Conservation (phyloP, 2,797 vertebrate species). For the Geotrypetes seraphini region DNA sequence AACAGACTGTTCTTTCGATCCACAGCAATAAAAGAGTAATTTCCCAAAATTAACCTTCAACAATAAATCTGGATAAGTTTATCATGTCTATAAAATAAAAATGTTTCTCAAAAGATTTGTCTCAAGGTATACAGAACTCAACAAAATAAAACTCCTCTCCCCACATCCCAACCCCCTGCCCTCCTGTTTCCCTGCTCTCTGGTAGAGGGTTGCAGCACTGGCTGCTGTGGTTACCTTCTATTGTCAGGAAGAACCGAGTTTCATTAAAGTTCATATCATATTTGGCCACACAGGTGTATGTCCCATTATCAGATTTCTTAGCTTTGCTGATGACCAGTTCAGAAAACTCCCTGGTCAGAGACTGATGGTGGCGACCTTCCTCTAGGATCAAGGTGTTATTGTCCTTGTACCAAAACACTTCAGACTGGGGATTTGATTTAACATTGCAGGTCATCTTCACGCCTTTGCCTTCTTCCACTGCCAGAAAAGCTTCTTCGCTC, state of each 20-base stretch:
- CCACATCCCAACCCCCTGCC: too few relatives aligned
- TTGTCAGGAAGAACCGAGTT: conserved; percentile 41
- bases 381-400: conserved; percentile 39
- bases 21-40: too few relatives aligned
- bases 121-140: too few relatives aligned
- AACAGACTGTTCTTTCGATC: too few relatives aligned
- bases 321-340: conserved; percentile 38
- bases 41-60: too few relatives aligned
- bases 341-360: conserved; percentile 44
- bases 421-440: conserved; percentile 66
- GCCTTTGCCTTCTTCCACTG: conserved; percentile 26
- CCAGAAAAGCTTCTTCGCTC: conserved; percentile 37
- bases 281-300: conserved; percentile 54
- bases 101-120: too few relatives aligned
- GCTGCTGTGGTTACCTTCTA: conserved; percentile 72
- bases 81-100: too few relatives aligned
- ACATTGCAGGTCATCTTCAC: conserved; percentile 56
- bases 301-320: conserved; percentile 54
- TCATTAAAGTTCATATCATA: conserved; percentile 16
- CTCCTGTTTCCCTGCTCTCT: too few relatives aligned
- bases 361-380: conserved; percentile 31
- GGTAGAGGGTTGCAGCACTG: too few relatives aligned
- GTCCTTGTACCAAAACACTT: conserved; percentile 61
- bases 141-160: too few relatives aligned
- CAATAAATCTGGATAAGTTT: too few relatives aligned